Base-by-base conservation (phyloP, 2,113 vertebrate genomes). In the Plecotus auritus region DNA sequence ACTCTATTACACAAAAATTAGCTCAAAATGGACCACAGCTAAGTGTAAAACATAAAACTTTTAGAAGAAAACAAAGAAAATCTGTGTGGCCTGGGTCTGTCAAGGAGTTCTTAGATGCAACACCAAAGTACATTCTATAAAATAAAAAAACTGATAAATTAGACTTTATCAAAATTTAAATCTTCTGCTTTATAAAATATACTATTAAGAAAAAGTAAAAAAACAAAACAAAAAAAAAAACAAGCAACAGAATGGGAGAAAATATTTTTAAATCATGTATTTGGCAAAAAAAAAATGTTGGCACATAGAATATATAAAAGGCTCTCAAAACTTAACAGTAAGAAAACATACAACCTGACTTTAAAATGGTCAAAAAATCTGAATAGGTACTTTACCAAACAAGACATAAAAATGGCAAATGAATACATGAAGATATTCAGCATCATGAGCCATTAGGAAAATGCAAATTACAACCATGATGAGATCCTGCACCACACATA, bases 141-240 rank as follows among this genome's bases (percentile, higher is more conserved):
- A 93, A 73, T 7, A 85, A 95, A 96, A 95, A 70, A 81, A 47
- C 14, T 47, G 37, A 95, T 82, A 86, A 56, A 40, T 81, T 13
- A 85, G 81, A 74, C 45, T 69, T 84, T 32, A 74, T 47, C 81
- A 95, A 73, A 83, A 89, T 90, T 56, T 54, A 80, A 90, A 84
- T 88, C 4, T 64, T 94, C 64, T 91, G 85, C 49, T 80, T 90
- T 87, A 9, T 70, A 66, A 97, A 86, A 84, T 9, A 84, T 9
- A 22, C 7, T 66, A 59, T 61, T 94, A 88, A 77, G 83, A 37
- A 54, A 72, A 35, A 69, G 14, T 74, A 13, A 35, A 81, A 59
- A 40, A 42, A 78, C 47, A 90, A 90, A 76, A 77, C 22, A 35
- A 81, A 59, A 40, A 42, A 78, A 54, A 90, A 90, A 76, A 77